Conservation (phyloP, 1,140 invertebrate species). For the Drosophila hydei region DNA sequence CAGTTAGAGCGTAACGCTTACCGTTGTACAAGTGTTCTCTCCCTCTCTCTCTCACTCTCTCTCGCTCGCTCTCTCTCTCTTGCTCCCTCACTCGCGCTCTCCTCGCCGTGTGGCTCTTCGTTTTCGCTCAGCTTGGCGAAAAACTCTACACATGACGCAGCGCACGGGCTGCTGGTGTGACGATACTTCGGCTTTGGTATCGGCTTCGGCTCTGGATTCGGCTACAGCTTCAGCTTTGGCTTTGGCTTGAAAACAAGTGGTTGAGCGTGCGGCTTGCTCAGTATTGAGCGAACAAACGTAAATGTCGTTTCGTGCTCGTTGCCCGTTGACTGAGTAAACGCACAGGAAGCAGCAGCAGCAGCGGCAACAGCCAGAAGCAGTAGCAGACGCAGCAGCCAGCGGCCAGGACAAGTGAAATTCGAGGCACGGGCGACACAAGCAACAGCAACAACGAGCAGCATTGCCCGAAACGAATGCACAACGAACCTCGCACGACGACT, state of each 20-base stretch:
- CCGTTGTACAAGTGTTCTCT: conserved; percentile 1
- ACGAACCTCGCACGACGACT: conserved; percentile 51
- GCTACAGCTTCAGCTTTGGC: conserved; percentile 40
- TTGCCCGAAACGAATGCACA: conserved; percentile 55
- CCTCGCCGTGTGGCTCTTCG: background rate
- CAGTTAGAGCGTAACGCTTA: conserved; percentile 11
- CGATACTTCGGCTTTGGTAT: conserved; percentile 17
- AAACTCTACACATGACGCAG: conserved; percentile 65
- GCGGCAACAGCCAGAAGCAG: conserved; percentile 40
- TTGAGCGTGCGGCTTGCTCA: conserved; percentile 69
- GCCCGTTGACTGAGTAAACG: conserved; percentile 58
- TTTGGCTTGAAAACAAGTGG: conserved; percentile 82
- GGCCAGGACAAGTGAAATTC: conserved; percentile 69
- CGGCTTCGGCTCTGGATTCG: conserved; percentile 21
- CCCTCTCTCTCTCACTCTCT: background rate
- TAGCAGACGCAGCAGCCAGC: conserved; percentile 62
- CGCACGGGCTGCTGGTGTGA: conserved; percentile 16
- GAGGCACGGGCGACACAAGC: conserved; percentile 49
- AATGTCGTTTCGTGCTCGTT: conserved; percentile 71
- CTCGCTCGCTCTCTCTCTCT: background rate
- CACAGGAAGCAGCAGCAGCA: conserved; percentile 49
- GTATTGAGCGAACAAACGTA: conserved; percentile 75
- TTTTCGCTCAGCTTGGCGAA: conserved; percentile 9
- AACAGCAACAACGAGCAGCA: conserved; percentile 29
- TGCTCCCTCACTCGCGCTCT: conserved; percentile 1